Evolutionary conservation across 2,113 vertebrate genomes (phyloP), one percentile per base, ranked within the genome.

Genomic region (Meleagris gallopavo): DNA sequence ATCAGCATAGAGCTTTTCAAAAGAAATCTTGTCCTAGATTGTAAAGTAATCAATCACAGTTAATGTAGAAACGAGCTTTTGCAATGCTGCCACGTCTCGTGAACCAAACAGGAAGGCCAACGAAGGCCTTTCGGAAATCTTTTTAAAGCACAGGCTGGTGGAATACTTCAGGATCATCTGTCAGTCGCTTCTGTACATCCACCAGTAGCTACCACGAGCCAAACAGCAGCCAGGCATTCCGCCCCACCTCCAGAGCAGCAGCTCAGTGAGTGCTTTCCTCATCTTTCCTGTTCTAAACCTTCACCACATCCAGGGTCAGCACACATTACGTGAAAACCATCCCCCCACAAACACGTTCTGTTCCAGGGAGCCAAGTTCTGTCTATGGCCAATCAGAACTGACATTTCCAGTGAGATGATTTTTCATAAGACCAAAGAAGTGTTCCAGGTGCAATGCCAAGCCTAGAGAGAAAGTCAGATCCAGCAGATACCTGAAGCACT

Each of bases 11-110:
- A 85, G 91, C 85, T 95, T 95, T 96, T 93, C 91, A 97, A 93
- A 94, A 75, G 88, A 80, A 93, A 94, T 36, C 93, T 83, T 90
- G 94, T 95, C 94, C 91, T 65, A 77, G 91, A 95, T 67, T 91
- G 95, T 85, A 74, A 94, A 57, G 93, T 83, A 88, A 96, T 96
- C 94, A 83, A 96, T 95, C 94, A 95, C 89, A 91, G 94, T 94
- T 95, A 96, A 93, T 0, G 1, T 3, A n/a, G 75, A 90, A 91
- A 94, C 46, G 84, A 91, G 95, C 82, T 77, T 67, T 21, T 71
- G 82, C 79, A 86, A 64, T 0, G 0, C 83, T 27, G 45, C 3
- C 75, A 0, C 4, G 79, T 64, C 41, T 76, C 4, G 30, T 8
- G 65, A 86, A 57, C 41, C 0, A 0, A 73, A 50, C 30, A 48